Conservation (phyloP, 2,113 vertebrate species). For the Anser brachyrhynchus region DNA sequence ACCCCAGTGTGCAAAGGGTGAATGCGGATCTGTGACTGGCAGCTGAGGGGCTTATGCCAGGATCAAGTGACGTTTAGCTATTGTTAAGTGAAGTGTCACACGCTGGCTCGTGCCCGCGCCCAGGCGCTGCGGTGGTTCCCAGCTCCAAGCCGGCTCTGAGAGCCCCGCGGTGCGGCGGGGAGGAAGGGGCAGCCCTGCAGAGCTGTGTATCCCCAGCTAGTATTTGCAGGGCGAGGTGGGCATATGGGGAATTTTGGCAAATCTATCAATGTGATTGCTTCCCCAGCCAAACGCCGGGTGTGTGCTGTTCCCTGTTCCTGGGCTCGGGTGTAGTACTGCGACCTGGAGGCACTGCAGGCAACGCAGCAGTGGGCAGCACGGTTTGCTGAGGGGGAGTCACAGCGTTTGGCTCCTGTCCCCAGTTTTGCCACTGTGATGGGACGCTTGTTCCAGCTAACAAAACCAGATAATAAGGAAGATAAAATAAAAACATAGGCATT, state of each 20-base stretch:
- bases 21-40: constrained; percentile 15
- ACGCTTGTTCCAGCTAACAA: not conserved
- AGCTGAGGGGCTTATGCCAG: constrained; percentile 51
- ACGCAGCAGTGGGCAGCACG: not conserved
- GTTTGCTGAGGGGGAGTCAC: not conserved
- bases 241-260: not conserved
- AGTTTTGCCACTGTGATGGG: not conserved
- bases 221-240: not conserved
- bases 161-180: not conserved
- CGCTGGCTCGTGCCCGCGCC: not conserved
- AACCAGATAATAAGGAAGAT: not conserved
- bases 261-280: not conserved
- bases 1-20: constrained; percentile 42
- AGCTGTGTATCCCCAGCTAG: rapidly evolving
- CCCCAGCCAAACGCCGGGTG: rapidly evolving
- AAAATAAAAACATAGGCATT: not conserved
- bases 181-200: not conserved
- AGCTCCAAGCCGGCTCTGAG: not conserved
- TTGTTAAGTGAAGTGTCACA: constrained; percentile 54
- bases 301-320: not conserved
- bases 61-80: constrained; percentile 19
- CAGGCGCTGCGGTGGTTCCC: not conserved
- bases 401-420: not conserved
- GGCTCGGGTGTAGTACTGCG: rapidly evolving
- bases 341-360: not conserved